These are phyloP conservation scores for Amiota communis DNA, from an alignment of 2,888 invertebrate genomes.

Conservation along the genomic window DNA sequence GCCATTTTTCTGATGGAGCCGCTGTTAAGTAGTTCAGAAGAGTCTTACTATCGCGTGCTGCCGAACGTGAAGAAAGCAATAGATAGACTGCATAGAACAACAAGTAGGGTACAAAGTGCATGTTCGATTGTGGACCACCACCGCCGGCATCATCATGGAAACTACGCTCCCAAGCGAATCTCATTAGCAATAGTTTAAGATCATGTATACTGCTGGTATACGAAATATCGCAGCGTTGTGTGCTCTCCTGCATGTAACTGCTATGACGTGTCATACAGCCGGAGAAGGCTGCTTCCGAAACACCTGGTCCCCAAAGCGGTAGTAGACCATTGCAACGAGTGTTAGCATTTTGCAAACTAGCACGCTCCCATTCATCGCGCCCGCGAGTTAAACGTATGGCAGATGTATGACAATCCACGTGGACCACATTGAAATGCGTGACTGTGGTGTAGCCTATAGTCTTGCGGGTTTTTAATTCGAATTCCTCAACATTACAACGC, in stretches of 20 bases:
- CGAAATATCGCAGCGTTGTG: conserved; percentile 73
- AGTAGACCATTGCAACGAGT: conserved; percentile 97
- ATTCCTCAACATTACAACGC: conserved; percentile 93
- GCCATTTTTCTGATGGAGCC: conserved; percentile 77
- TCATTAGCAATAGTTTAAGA: conserved; percentile 87
- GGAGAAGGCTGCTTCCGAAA: conserved; percentile 93
- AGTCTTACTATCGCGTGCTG: conserved; percentile 84
- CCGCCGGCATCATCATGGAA: conserved; percentile 99
- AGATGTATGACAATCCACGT: conserved; percentile 98
- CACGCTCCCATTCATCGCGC: conserved; percentile 98
- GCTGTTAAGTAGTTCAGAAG: conserved; percentile 83
- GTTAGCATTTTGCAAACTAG: conserved; percentile 97
- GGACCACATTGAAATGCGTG: conserved; percentile 98
- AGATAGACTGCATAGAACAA: conserved; percentile 96
- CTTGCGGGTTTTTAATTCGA: conserved; percentile 90
- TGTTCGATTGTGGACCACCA: conserved; percentile 96
- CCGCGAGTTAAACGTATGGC: conserved; percentile 86
- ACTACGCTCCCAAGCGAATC: conserved; percentile 94
- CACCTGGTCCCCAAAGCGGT: conserved; percentile 97
- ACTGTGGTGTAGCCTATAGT: conserved; percentile 91
- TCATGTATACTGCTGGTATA: conserved; percentile 84
- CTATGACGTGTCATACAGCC: conserved; percentile 94
- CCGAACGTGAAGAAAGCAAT: conserved; percentile 88
- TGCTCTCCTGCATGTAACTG: conserved; percentile 80
- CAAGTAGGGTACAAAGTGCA: conserved; percentile 96